Evolutionary conservation across 2,888 invertebrate species (phyloP).

Genomic region (Uropetala carovei): DNA sequence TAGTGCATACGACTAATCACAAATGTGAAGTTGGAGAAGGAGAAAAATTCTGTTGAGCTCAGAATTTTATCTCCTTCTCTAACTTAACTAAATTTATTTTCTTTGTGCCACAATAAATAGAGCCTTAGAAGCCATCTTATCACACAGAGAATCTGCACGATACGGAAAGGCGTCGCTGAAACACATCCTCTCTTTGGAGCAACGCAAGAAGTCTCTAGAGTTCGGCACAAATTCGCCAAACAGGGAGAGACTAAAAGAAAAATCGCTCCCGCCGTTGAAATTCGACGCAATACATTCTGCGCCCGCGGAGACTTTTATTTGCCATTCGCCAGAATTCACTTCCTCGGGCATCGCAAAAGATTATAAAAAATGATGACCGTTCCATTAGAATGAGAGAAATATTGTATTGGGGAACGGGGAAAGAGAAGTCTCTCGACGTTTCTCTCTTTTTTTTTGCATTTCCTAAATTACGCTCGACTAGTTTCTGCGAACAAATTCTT

Average conservation of each 20-base stretch:
- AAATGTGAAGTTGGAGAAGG: too few species aligned
- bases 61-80: too few species aligned
- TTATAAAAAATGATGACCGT: neutral
- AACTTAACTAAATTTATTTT: too few species aligned
- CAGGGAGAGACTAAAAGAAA: neutral
- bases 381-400: neutral
- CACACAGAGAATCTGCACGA: too few species aligned
- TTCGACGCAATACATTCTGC: conserved; percentile 4
- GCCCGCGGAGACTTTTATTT: neutral
- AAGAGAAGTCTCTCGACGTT: neutral
- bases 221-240: neutral
- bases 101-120: too few species aligned
- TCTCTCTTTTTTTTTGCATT: too few species aligned
- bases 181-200: neutral
- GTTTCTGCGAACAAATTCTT: too few species aligned
- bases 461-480: too few species aligned
- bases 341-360: neutral
- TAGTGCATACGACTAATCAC: too few species aligned
- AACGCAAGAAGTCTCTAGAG: neutral
- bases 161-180: neutral
- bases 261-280: neutral
- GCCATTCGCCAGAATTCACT: neutral
- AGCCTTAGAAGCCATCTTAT: too few species aligned
- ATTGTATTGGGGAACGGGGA: neutral
- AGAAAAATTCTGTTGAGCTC: too few species aligned